Evolutionary conservation across 2,113 vertebrate genomes (phyloP), one percentile per base, ranked within the genome.

Genomic region (Rhinichthys klamathensis): DNA sequence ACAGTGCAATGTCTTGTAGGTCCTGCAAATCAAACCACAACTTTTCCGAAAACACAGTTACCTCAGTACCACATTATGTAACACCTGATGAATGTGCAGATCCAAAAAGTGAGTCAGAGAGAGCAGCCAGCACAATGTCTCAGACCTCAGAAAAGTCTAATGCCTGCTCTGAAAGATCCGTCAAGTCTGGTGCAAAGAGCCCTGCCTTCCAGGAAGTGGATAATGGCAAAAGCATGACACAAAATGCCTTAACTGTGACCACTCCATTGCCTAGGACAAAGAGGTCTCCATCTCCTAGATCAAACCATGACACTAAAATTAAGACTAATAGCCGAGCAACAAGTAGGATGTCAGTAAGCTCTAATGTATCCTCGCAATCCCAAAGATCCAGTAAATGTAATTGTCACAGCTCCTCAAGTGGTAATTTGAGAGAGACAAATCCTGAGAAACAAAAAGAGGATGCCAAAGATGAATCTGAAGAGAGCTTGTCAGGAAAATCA

Each of bases 321-420:
- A 70, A 85, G 72, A 82, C 65, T 54, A 88, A 92, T 13, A 46
- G 73, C 18, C 89, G 90, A 87, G 87, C 86, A 21, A 23, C 84
- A 51, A 94, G 94, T 83, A 87, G 85, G 65, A 89, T 92, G 80
- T 93, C 92, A 65, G 76, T 44, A n/a, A 54, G 83, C 44, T 87
- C 87, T 70, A 91, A 3, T 81, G 89, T 61, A 38, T 92, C 90
- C 61, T 88, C 80, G 49, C 94, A 91, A 87, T 93, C 91, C 49
- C 65, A 79, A 49, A 94, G 86, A 85, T 93, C 91, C 54, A 81
- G 81, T 27, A 94, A 89, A 84, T 92, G 90, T 81, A 8, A 38
- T 51, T 69, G 79, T 54, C 25, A 23, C 61, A 93, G 91, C 11
- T 44, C 30, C 23, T 35, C 60, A 30, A 60, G 1, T n/a, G 46